Evolutionary conservation across 2,797 vertebrate genomes (phyloP).

Genomic region (Microhierax caerulescens): DNA sequence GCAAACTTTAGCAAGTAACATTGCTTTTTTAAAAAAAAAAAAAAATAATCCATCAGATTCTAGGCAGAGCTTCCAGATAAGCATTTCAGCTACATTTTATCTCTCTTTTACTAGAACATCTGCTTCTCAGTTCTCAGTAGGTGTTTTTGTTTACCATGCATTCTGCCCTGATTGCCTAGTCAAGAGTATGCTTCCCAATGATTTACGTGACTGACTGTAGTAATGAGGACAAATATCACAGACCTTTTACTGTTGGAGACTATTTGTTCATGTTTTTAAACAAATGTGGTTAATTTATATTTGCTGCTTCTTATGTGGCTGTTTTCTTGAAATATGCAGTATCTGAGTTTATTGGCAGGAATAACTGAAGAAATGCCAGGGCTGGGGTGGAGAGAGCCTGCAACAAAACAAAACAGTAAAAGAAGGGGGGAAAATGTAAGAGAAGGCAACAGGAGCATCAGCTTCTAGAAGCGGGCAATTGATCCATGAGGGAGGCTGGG

Average conservation of each 20-base stretch:
- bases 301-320: not conserved
- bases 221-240: not conserved
- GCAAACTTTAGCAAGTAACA: not conserved
- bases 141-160: not conserved
- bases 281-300: not conserved
- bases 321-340: not conserved
- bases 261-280: not conserved
- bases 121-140: not conserved
- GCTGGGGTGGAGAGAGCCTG: rapidly evolving
- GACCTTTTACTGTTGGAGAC: not conserved
- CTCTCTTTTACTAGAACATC: not conserved
- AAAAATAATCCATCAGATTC: not conserved
- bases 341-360: not conserved
- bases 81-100: not conserved
- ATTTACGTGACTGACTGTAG: not conserved
- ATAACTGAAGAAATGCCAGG: not conserved
- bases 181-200: not conserved
- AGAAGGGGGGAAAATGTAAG: rapidly evolving
- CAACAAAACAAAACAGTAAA: not conserved
- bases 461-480: not conserved
- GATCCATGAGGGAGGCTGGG: not conserved
- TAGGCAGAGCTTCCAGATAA: not conserved
- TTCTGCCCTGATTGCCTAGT: not conserved
- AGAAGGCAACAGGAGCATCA: not conserved
- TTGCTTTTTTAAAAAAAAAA: not conserved